phyloP scores from a whole-genome alignment of 2,113 vertebrate species.

The Perca schrenkii region DNA sequence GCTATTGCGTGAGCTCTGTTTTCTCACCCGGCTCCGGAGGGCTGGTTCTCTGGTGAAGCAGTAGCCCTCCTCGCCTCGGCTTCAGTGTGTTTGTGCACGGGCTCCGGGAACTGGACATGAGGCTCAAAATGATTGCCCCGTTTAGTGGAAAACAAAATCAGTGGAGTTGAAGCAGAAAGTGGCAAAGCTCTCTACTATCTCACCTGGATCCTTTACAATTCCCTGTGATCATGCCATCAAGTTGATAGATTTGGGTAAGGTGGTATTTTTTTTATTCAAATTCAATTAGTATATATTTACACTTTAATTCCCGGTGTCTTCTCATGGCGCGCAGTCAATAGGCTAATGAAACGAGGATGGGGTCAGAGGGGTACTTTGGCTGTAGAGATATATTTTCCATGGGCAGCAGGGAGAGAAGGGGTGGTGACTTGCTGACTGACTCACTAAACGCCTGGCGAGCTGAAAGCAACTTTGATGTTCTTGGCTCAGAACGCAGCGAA shows the following conservation, averaged over 20 bases:
- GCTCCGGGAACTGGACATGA: conserved; percentile 61
- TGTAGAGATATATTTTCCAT: conserved; percentile 22
- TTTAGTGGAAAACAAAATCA: conserved; percentile 59
- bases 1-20: conserved; percentile 37
- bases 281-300: conserved; percentile 38
- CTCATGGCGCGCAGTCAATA: conserved; percentile 23
- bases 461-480: conserved; percentile 66
- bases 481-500: conserved; percentile 22
- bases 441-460: conserved; percentile 37
- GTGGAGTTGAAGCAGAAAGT: conserved; percentile 74
- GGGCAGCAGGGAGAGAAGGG: conserved; percentile 26
- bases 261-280: conserved; percentile 26
- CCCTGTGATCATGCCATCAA: conserved; percentile 66
- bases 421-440: conserved; percentile 39
- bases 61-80: conserved; percentile 25
- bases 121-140: conserved; percentile 57
- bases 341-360: conserved; percentile 17
- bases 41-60: conserved; percentile 30
- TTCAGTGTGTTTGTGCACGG: conserved; percentile 27
- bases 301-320: conserved; percentile 14
- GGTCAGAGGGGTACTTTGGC: conserved; percentile 50
- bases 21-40: conserved; percentile 46
- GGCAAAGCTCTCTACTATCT: conserved; percentile 39
- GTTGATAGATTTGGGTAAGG: conserved; percentile 81
- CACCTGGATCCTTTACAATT: conserved; percentile 65